Conservation (phyloP, 2,797 vertebrate species). For the Brachyalestes nurse region DNA sequence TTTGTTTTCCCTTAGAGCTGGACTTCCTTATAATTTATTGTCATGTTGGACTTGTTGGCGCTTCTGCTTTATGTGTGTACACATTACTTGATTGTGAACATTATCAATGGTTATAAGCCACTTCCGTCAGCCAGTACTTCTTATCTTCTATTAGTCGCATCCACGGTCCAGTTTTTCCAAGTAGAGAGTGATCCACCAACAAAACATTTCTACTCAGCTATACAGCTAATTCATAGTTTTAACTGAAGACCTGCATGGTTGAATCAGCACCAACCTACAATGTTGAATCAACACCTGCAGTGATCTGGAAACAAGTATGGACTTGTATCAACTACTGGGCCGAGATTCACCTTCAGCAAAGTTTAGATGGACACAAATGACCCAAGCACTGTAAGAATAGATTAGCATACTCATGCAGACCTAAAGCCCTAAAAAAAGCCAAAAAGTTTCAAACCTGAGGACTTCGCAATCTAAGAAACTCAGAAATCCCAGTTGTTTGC, state of each 20-base stretch:
- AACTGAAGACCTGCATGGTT: neutral
- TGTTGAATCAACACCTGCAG: neutral
- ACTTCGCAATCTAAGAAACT: neutral
- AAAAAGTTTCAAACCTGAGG: neutral
- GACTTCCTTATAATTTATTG: constrained; percentile 58
- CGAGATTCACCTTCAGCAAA: no score
- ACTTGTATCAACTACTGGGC: no score
- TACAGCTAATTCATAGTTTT: neutral
- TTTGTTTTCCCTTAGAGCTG: constrained; percentile 38
- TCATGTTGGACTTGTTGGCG: constrained; percentile 18
- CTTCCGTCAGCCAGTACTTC: neutral
- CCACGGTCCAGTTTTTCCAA: neutral
- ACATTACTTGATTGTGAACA: constrained; percentile 1
- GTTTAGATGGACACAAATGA: no score
- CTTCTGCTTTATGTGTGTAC: constrained; percentile 22
- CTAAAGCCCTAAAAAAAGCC: neutral
- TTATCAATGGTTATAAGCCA: neutral
- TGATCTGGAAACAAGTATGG: neutral
- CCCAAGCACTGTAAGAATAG: no score
- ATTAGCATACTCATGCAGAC: no score
- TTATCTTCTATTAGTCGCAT: neutral
- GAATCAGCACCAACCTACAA: neutral
- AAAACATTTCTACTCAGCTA: neutral
- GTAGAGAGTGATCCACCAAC: neutral
- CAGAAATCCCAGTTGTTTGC: neutral